Base-by-base conservation (phyloP, 2,888 invertebrate species). In the Diarsia mendica region DNA sequence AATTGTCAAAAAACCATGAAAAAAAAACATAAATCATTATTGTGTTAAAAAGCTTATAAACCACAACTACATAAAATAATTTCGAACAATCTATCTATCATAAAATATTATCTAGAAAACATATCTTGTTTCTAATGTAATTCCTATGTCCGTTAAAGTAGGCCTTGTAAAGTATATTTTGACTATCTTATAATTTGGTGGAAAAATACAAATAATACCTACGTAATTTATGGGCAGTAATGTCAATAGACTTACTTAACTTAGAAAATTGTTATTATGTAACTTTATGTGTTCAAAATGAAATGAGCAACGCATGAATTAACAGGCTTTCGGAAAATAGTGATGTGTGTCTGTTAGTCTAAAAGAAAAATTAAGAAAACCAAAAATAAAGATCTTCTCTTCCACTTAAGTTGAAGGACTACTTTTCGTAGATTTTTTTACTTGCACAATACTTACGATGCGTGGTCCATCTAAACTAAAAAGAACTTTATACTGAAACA, bases 111-210 rank as follows among this genome's bases (percentile, higher is more conserved):
- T 85, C 86, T 65, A 61, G 39, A 49, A 68, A 81, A 75, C 58
- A 64, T 60, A 81, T 78, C 84, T 65, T 69, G 67, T 63, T 69
- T 77, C 72, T 86, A 86, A 86, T 86, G 86, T 78, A 53, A 71
- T 83, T 80, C 20, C 60, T 85, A 58, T 86, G 85, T 86, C 23
- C 8, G 33, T 11, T 64, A 63, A 78, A 86, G 68, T 72, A 77
- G 70, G 70, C 55, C 49, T 80, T 80, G 77, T 71, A 51, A 79
- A 72, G 18, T 55, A 55, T 58, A 73, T 64, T 72, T 77, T 55
- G 39, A 66, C 58, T 77, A 75, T 65, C 75, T 74, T 55, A 60
- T 51, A 71, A 67, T 72, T 53, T 64, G 33, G 63, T 67, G 69
- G 66, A 79, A 69, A 82, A 85, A 73, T 81, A 72, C 66, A 58